Evolutionary conservation across 2,888 invertebrate species (phyloP), one percentile per base, ranked within the genome.

Genomic region (Arge pagana): DNA sequence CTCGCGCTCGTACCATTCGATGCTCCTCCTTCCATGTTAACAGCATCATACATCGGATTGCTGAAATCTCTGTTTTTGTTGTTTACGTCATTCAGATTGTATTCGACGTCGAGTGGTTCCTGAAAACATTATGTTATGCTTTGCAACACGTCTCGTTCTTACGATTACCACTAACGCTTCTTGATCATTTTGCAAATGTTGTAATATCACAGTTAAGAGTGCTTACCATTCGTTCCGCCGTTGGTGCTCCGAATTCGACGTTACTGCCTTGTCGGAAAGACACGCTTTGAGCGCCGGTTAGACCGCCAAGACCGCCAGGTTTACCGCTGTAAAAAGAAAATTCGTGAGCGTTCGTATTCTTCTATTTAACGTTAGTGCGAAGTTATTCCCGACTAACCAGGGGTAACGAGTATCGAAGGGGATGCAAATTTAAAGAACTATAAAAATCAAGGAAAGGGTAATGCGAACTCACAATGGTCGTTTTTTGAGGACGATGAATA

Each of bases 1-100:
- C 77, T 78, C 67, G 81, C 80, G 62, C 85, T 83, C 63, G 85
- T 85, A 58, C 82, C 83, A 60, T 83, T 77, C 45, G 77, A 79
- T 23, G 81, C 78, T 61, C 84, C 84, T 18, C 80, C 77, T 45
- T 83, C 84, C 58, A 86, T 81, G 61, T 88, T 87, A 50, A 89
- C 89, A 40, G 93, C 93, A 71, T 98, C 97, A 78, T 97, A 98
- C 91, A 97, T 96, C 40, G 97, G 97, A 80, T 98, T 98, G 70
- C 93, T 90, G 81, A 98, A 98, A 78, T 98, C 96, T 48, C 96
- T 82, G 52, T 87, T 88, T 77, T 92, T 93, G 62, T 86, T 84
- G 63, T 82, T 82, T 2, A 88, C 84, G 57, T 91, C 89, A 66
- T 89, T 89, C 66, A 93, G 77, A 67, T 84, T 88, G 77, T 92